Conservation (phyloP, 1,140 invertebrate genomes). For the Drosophila triauraria region DNA sequence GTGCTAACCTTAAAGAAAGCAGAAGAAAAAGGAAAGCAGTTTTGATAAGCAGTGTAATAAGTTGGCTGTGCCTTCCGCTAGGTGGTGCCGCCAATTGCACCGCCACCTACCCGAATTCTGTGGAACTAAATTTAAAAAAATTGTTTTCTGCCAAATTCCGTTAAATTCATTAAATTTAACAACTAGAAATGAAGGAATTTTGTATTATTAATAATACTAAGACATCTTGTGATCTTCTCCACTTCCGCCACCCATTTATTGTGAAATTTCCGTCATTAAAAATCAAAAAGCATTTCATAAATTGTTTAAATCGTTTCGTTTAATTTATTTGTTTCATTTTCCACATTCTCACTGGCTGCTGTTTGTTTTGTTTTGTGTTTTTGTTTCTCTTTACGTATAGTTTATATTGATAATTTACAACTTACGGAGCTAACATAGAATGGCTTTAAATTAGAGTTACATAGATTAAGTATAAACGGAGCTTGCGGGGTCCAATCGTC, state of each 20-base stretch:
- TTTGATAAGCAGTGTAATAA: too few relatives aligned
- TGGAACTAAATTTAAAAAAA: not conserved
- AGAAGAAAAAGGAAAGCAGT: too few relatives aligned
- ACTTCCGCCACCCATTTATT: too few relatives aligned
- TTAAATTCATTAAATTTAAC: not conserved
- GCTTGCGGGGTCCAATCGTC: conserved; percentile 38
- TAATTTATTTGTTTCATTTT: conserved; percentile 76
- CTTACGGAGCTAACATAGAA: conserved; percentile 79
- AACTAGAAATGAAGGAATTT: not conserved
- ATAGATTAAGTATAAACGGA: conserved; percentile 71
- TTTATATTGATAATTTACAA: conserved; percentile 82
- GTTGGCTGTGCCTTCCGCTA: not conserved
- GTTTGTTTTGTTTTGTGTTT: conserved; percentile 49
- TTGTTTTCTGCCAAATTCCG: not conserved
- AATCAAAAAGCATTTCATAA: conserved; percentile 13
- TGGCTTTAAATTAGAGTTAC: conserved; percentile 81
- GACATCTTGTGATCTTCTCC: too few relatives aligned
- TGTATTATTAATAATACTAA: not conserved
- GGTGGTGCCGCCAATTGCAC: not conserved
- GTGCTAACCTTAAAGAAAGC: too few relatives aligned
- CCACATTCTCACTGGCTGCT: conserved; percentile 78
- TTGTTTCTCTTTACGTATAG: conserved; percentile 63
- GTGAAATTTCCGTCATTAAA: not conserved
- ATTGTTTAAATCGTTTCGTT: conserved; percentile 64
- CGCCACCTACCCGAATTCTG: too few relatives aligned